A percentile compares a stretch with the other conserved stretches of the same genome.
Evolutionary conservation across 2,888 invertebrate species (phyloP).

Genomic region (Smittia aterrima): DNA sequence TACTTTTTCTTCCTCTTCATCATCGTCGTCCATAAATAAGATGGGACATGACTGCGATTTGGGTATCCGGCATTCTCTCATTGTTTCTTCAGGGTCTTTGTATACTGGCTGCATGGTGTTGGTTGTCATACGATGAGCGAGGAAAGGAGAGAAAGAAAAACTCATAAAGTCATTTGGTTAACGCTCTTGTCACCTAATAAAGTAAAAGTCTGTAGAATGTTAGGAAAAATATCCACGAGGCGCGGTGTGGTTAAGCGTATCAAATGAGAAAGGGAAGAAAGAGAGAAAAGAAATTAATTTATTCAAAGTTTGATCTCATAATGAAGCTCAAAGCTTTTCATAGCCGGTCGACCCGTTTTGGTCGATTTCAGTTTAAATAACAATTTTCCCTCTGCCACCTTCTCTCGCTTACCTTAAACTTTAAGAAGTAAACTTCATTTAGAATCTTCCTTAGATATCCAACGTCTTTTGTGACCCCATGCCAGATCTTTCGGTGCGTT

Average conservation of each 20-base stretch:
- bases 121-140: background rate
- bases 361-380: background rate
- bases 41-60: constrained; percentile 70
- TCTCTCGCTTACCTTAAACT: constrained; percentile 77
- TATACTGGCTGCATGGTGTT: constrained; percentile 66
- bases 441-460: constrained; percentile 70
- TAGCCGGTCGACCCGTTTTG: background rate
- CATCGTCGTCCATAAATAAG: constrained; percentile 64
- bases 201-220: constrained; percentile 11
- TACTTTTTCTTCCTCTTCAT: constrained; percentile 49
- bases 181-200: constrained; percentile 15
- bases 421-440: constrained; percentile 77
- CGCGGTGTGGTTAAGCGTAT: background rate
- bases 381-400: background rate
- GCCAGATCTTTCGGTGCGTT: constrained; percentile 75
- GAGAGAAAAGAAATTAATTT: background rate
- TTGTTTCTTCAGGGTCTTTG: constrained; percentile 58
- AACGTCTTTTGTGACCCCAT: constrained; percentile 72
- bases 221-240: constrained; percentile 13
- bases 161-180: constrained; percentile 42
- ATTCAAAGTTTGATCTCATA: constrained; percentile 24
- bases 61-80: constrained; percentile 52
- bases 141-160: background rate
- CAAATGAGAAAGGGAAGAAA: background rate
- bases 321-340: background rate